Evolutionary conservation across 1,140 invertebrate species (phyloP), one percentile per base, ranked within the genome.

Genomic region (Procambarus clarkii): DNA sequence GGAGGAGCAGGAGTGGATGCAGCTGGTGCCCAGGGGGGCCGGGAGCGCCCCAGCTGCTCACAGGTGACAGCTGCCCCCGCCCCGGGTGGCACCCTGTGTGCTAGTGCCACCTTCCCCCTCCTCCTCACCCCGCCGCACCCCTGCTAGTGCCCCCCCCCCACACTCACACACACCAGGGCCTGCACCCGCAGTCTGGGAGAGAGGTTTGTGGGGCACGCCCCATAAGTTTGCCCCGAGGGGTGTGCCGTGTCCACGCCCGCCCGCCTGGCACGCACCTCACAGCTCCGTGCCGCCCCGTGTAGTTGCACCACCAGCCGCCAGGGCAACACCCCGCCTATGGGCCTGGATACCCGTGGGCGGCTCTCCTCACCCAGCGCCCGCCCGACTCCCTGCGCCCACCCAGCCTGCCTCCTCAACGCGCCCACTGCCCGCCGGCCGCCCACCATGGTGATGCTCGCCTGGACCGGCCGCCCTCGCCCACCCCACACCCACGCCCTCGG

Each of bases 371-470:
- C 79, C 15, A 50, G 46, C 13, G 79, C 79, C 15, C 79, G 79
- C 79, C 79, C 79, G 5, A 81, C 79, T 21, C 54, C 24, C 79
- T 81, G 79, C 79, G 7, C 21, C 79, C 79, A 81, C 79, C 79
- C 79, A 48, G 79, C 79, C 79, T 81, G 79, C 18, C 79, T 81
- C 54, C 54, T 58, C 54, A 58, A 4, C 54, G 54, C 54, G 54
- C 54, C 54, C 79, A 54, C 79, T 48, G n/a, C 8, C 46, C 79
- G 21, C 79, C 79, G 46, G 13, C 79, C 79, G 46, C 79, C 79
- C 79, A 81, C 79, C 8, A 81, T 81, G 79, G 79, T 81, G 0
- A 58, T 81, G 79, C 48, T 81, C 11, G 79, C 79, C 79, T 81
- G 79, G 79, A 54, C 79, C 1, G 79, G 79, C 18, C 48, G 46